Base-by-base conservation (phyloP, 1,140 invertebrate genomes). In the Dreissena polymorpha region DNA sequence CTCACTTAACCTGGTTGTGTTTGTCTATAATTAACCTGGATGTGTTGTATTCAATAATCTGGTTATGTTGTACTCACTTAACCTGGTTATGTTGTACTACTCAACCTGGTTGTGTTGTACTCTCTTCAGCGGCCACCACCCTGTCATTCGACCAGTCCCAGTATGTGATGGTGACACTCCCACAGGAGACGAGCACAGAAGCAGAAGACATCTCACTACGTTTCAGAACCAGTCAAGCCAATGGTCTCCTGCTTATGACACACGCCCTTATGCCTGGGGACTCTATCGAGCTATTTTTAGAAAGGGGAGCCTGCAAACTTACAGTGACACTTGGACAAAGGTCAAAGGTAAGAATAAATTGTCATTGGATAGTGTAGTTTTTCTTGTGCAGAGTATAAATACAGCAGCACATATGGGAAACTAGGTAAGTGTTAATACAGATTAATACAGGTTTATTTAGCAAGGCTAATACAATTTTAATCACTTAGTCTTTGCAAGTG, bases 141-240 rank as follows among this genome's bases (percentile, higher is more conserved):
- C 93, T 99, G 64, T 96, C 95, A 89, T 96, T 98, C 89, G 97
- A 98, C 90, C 97, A 97, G 18, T 96, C 96, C 18, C 97, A 99
- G 91, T 96, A 97, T 88, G 94, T 98, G 92, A 95, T 95, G 25
- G 95, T 97, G 14, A 94, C 95, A 18, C 94, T 98, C 92, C 95
- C 96, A 1, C 95, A 96, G 39, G 96, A 97, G 77, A 96, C 96
- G 74, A 94, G 95, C 77, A 98, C 97, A 0, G 97, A 99, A 93
- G 97, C 97, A 0, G 98, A 99, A 92, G 97, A 98, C 91, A 94
- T 99, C 51, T 94, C 96, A 29, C 93, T 99, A 23, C 94, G 98
- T 51, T 99, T 99, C 92, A 95, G 96, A 86, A 99, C 98, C 6
- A 95, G 94, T 14, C 95, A 95, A 87, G 95, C 96, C 0, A 93